phyloP scores from a whole-genome alignment of 1,140 invertebrate genomes.

The Zaprionus tsacasi region DNA sequence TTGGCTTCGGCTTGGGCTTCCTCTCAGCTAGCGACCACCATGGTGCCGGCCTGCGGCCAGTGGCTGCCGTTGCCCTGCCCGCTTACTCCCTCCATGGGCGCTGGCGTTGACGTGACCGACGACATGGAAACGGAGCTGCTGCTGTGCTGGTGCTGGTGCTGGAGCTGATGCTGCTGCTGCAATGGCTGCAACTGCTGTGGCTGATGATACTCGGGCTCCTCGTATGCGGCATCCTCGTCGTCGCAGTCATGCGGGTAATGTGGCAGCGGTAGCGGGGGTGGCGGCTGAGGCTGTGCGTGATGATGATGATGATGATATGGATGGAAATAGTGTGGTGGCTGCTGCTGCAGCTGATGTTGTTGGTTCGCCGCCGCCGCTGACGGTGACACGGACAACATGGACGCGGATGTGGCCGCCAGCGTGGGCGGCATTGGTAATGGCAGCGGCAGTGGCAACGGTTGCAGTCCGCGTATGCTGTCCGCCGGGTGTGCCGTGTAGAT shows the following conservation, averaged over 20 bases:
- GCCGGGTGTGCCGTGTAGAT: constrained; percentile 82
- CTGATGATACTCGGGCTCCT: constrained; percentile 81
- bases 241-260: constrained; percentile 70
- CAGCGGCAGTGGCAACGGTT: constrained; percentile 54
- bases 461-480: constrained; percentile 79
- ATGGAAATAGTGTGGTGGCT: constrained; percentile 61
- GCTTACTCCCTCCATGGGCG: constrained; percentile 29
- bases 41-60: constrained; percentile 72
- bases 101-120: constrained; percentile 60
- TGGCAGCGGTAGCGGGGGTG: constrained; percentile 31
- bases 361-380: constrained; percentile 37
- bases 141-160: constrained; percentile 17
- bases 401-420: constrained; percentile 32
- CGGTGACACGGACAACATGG: constrained; percentile 45
- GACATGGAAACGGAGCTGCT: constrained; percentile 60
- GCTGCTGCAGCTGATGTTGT: constrained; percentile 37
- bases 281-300: constrained; percentile 38
- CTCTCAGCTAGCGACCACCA: constrained; percentile 83
- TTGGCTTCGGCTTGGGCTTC: constrained; percentile 58
- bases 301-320: constrained; percentile 66
- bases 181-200: constrained; percentile 69
- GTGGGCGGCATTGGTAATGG: constrained; percentile 50
- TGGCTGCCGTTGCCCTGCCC: constrained; percentile 33
- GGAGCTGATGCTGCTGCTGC: constrained; percentile 28
- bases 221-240: constrained; percentile 69